phyloP scores from a whole-genome alignment of 2,113 vertebrate genomes.

The Phaetusa simplex region DNA sequence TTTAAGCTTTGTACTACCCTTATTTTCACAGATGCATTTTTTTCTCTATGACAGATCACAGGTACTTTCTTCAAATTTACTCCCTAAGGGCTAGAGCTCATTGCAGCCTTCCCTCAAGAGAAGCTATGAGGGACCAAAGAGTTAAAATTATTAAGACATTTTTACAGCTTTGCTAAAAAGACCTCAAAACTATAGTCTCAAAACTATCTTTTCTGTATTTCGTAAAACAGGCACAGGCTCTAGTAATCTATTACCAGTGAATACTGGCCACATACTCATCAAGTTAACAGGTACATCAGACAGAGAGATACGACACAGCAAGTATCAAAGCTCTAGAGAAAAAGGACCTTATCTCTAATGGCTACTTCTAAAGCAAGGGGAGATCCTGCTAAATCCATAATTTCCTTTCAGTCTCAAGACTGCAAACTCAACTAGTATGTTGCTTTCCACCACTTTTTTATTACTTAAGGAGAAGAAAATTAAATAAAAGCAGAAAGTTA shows the following conservation, averaged over 20 bases:
- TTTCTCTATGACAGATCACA: background rate
- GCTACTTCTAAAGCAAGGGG: background rate
- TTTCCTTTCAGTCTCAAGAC: background rate
- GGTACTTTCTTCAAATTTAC: background rate
- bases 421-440: background rate
- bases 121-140: background rate
- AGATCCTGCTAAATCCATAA: background rate
- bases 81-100: background rate
- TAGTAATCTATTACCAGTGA: background rate
- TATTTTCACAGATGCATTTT: background rate
- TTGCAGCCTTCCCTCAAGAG: background rate
- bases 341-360: background rate
- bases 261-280: background rate
- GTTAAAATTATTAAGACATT: background rate
- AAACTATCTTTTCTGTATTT: background rate
- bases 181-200: background rate
- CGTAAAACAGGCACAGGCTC: background rate
- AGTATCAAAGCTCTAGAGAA: background rate
- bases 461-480: background rate
- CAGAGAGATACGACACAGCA: background rate
- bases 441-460: background rate
- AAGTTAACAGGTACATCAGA: background rate
- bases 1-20: background rate
- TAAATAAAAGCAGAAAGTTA: background rate
- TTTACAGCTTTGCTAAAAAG: background rate